Conservation (phyloP, 2,888 invertebrate species). For the Eristalis arbustorum region DNA sequence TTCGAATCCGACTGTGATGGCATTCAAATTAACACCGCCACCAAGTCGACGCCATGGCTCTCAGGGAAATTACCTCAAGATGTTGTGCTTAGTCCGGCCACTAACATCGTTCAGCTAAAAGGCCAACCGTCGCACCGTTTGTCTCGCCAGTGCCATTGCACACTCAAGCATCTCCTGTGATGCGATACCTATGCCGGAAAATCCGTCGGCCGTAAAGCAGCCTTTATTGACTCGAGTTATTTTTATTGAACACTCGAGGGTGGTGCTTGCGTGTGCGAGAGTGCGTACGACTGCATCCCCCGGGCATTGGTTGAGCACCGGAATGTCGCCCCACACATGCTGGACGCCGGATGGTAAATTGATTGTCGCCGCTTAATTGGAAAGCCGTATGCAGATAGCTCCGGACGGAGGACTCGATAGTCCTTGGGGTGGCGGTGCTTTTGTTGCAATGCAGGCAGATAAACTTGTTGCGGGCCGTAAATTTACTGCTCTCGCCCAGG, state of each 20-base stretch:
- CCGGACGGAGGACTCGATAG: not conserved
- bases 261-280: not conserved
- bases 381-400: slow-evolving; percentile 50
- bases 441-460: slow-evolving; percentile 36
- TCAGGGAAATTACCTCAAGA: slow-evolving; percentile 42
- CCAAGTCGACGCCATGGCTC: slow-evolving; percentile 47
- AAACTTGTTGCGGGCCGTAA: slow-evolving; percentile 46
- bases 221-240: slow-evolving; percentile 61
- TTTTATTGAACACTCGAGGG: slow-evolving; percentile 34
- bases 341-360: slow-evolving; percentile 55
- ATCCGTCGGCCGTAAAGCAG: slow-evolving; percentile 42
- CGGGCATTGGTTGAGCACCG: not conserved
- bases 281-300: not conserved
- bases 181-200: not conserved
- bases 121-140: not conserved
- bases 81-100: not conserved
- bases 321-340: slow-evolving; percentile 13
- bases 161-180: not conserved
- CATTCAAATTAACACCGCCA: slow-evolving; percentile 15
- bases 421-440: not conserved
- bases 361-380: slow-evolving; percentile 61
- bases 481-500: slow-evolving; percentile 24
- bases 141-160: not conserved
- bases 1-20: slow-evolving; percentile 11
- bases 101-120: slow-evolving; percentile 7